Evolutionary conservation across 2,888 invertebrate species (phyloP).

Genomic region (Andrena minutula): DNA sequence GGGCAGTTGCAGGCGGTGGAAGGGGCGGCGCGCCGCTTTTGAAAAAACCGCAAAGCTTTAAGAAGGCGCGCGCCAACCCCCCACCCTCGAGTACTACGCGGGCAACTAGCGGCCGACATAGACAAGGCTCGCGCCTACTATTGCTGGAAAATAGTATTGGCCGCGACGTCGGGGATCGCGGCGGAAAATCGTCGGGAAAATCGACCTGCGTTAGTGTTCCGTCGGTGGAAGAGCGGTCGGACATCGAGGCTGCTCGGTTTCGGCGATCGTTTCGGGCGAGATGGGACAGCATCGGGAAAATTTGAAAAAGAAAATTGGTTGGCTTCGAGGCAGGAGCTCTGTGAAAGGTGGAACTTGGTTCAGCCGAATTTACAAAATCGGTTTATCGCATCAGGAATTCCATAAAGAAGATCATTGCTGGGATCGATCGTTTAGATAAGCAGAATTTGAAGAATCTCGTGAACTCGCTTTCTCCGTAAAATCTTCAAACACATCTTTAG

Average conservation of each 20-base stretch:
- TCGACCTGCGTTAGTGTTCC: constrained; percentile 37
- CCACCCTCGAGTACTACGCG: constrained; percentile 82
- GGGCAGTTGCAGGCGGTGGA: constrained; percentile 55
- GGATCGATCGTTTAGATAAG: not conserved
- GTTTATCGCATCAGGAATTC: too few species aligned
- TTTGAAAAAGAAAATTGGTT: not conserved
- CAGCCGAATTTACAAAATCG: not conserved
- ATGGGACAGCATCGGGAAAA: not conserved
- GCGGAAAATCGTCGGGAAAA: constrained; percentile 46
- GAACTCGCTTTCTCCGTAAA: too few species aligned
- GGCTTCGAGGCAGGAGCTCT: not conserved
- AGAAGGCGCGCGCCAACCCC: constrained; percentile 83
- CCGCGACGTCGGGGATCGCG: constrained; percentile 24
- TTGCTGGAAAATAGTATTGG: constrained; percentile 71
- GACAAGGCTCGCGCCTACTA: constrained; percentile 77
- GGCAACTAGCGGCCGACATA: constrained; percentile 82
- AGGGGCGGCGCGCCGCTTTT: constrained; percentile 81
- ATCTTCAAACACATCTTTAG: not conserved
- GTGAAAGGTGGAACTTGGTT: not conserved
- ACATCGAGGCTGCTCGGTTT: not conserved
- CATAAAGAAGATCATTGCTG: not conserved
- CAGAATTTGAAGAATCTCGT: not conserved
- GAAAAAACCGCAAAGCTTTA: constrained; percentile 85
- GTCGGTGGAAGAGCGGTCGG: not conserved
- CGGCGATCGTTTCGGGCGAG: not conserved